These are phyloP conservation scores for Orthosia cruda DNA, from an alignment of 2,888 invertebrate genomes.

Conservation along the genomic window DNA sequence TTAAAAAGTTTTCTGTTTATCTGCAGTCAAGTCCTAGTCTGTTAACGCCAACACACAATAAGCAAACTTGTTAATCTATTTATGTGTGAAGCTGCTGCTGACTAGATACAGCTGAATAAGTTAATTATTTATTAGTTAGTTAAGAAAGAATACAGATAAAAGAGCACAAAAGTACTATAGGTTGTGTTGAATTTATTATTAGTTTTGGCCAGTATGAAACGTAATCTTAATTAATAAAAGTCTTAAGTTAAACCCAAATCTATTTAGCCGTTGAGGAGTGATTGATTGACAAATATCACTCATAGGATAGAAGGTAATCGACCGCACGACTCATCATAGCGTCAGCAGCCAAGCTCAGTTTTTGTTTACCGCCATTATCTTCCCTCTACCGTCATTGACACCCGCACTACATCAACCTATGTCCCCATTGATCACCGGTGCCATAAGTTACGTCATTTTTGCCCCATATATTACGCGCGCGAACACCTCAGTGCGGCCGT, in stretches of 20 bases:
- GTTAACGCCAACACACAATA: neutral
- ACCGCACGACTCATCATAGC: neutral
- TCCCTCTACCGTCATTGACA: constrained; percentile 8
- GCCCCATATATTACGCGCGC: constrained; percentile 56
- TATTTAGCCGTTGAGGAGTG: too few relatives aligned
- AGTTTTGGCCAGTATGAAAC: too few relatives aligned
- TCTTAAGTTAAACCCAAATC: too few relatives aligned
- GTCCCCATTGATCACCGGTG: constrained; percentile 56
- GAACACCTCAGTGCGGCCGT: constrained; percentile 38
- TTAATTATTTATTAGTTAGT: neutral
- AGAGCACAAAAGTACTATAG: too few relatives aligned
- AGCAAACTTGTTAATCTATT: too few relatives aligned
- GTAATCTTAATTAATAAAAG: too few relatives aligned
- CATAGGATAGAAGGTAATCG: neutral
- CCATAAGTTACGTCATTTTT: constrained; percentile 60
- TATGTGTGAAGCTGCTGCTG: neutral
- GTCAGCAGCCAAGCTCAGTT: constrained; percentile 8
- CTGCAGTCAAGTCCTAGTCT: too few relatives aligned
- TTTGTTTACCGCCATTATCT: constrained; percentile 19
- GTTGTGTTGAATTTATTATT: too few relatives aligned
- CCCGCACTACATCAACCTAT: constrained; percentile 25
- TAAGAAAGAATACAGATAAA: too few relatives aligned
- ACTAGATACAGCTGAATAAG: neutral
- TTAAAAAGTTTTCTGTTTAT: neutral
- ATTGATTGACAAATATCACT: too few relatives aligned